Base-by-base conservation (phyloP, 2,888 invertebrate genomes). In the Perizoma flavofasciatum region DNA sequence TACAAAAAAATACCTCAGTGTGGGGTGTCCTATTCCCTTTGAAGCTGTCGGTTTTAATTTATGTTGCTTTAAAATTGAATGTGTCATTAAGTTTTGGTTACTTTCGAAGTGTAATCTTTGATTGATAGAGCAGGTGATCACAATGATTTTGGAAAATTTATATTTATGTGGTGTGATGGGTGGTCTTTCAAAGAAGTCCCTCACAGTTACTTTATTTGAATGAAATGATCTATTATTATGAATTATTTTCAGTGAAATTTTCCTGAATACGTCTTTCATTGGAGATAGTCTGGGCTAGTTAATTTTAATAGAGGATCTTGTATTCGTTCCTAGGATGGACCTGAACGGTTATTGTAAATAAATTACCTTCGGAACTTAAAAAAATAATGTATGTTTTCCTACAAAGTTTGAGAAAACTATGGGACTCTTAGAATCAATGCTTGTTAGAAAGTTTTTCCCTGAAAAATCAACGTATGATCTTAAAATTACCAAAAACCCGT, bases 11-110 rank as follows among this genome's bases (percentile, higher is more conserved):
- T 68, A 66, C 68, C 74, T 70, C 69, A 68, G 73, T 77, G 79
- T 76, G 75, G 72, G 77, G 78, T 75, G 73, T 70, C 63, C 70
- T 68, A 69, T 71, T 67, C 68, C 67, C 71, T 77, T 73, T 73
- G 68, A 71, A 68, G 69, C 52, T 58, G 68, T 70, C 57, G 54
- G 55, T 66, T 73, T 57, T 45, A 74, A 79, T 78, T 76, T 78
- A 78, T 76, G 71, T 72, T 66, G 62, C 66, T 64, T 59, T 48
- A 45, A 54, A 55, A 52, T 62, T 58, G 55, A 64, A 60, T 62
- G 50, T 56, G 49, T 63, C 65, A 66, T 68, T 68, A 66, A 47
- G 49, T 52, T 63, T 68, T 61, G 59, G 62, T 59, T 40, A 53
- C 46, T 54, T 49, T 53, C 22, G 7, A n/a, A 39, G 58, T 52